These are phyloP conservation scores for Epinotia nisella DNA, from an alignment of 2,888 invertebrate genomes.

Conservation along the genomic window DNA sequence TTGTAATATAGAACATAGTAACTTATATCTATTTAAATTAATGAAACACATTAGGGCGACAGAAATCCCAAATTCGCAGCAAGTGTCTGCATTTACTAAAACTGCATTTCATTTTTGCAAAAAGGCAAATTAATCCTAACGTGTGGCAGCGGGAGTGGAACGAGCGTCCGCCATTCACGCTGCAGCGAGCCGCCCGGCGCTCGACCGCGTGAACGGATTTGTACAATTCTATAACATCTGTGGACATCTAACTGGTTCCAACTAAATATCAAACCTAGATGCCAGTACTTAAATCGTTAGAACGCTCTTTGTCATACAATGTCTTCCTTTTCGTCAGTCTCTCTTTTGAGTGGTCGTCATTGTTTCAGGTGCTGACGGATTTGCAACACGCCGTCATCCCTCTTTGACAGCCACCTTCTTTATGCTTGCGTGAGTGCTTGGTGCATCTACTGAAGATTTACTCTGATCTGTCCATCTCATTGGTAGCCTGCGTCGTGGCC, in stretches of 20 bases:
- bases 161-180: slow-evolving; percentile 67
- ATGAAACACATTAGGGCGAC: neutral
- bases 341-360: too few relatives aligned
- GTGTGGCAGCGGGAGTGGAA: slow-evolving; percentile 52
- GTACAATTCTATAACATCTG: slow-evolving; percentile 4
- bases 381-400: too few relatives aligned
- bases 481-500: too few relatives aligned
- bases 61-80: slow-evolving; percentile 4
- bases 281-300: neutral
- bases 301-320: neutral
- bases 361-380: too few relatives aligned
- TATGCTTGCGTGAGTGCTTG: too few relatives aligned
- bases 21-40: too few relatives aligned
- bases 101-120: slow-evolving; percentile 26
- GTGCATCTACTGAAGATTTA: too few relatives aligned
- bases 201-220: slow-evolving; percentile 58
- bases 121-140: slow-evolving; percentile 51
- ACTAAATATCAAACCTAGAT: neutral
- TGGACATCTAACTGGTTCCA: neutral
- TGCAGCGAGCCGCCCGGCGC: slow-evolving; percentile 57
- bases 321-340: too few relatives aligned
- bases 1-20: too few relatives aligned
- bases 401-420: too few relatives aligned
- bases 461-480: too few relatives aligned
- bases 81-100: slow-evolving; percentile 14